phyloP scores from a whole-genome alignment of 1,140 invertebrate genomes.

The Aphaenogaster ashmeadi region DNA sequence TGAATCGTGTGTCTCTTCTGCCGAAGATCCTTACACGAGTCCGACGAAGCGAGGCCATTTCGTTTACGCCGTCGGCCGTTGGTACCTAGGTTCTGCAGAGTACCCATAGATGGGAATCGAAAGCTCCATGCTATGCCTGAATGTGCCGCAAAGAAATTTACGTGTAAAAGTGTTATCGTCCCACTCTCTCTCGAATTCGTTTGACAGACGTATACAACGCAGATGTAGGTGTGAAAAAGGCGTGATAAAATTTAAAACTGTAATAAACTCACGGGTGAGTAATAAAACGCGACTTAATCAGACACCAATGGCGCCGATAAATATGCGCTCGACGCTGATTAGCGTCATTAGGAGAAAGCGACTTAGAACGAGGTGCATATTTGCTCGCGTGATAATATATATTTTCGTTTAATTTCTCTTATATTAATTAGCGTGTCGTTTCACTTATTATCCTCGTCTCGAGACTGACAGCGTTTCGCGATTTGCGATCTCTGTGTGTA shows the following conservation, averaged over 20 bases:
- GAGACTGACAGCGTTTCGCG: slow-evolving; percentile 26
- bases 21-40: slow-evolving; percentile 76
- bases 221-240: too few species aligned
- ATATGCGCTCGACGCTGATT: background rate
- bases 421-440: background rate
- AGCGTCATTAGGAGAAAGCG: background rate
- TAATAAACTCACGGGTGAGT: background rate
- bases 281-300: background rate
- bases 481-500: slow-evolving; percentile 24
- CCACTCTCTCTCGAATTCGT: background rate
- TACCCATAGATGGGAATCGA: slow-evolving; percentile 82
- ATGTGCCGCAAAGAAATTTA: slow-evolving; percentile 47
- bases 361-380: slow-evolving; percentile 42
- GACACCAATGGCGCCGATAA: background rate
- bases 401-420: background rate
- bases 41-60: slow-evolving; percentile 71
- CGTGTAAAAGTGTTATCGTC: background rate
- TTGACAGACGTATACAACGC: too few species aligned
- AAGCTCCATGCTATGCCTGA: slow-evolving; percentile 86
- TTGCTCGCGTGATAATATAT: background rate
- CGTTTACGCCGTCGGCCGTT: slow-evolving; percentile 77
- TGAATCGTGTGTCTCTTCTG: slow-evolving; percentile 78
- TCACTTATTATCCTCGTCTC: slow-evolving; percentile 23
- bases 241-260: background rate
- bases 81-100: slow-evolving; percentile 78